Conservation (phyloP, 2,888 invertebrate species). For the Artemia sinica region DNA sequence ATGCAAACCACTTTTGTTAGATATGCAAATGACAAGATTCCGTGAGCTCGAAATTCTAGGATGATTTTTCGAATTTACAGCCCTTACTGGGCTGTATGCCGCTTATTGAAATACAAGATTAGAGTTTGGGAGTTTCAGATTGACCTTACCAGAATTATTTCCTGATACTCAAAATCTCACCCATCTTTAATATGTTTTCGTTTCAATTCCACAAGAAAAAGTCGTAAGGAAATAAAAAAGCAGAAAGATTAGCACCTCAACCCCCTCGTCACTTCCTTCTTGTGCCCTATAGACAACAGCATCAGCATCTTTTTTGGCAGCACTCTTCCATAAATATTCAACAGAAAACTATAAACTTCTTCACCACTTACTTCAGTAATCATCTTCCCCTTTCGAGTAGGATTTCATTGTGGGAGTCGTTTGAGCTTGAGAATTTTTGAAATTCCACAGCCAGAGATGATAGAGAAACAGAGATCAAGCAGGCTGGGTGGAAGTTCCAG, state of each 20-base stretch:
- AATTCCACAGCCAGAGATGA: slow-evolving; percentile 68
- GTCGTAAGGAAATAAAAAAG: too few species aligned
- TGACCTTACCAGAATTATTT: too few species aligned
- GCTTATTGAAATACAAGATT: too few species aligned
- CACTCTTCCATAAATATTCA: slow-evolving; percentile 88
- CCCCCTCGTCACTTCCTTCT: slow-evolving; percentile 24
- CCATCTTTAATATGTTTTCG: too few species aligned
- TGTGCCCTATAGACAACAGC: slow-evolving; percentile 22
- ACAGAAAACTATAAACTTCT: slow-evolving; percentile 51
- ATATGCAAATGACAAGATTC: too few species aligned
- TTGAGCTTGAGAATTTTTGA: slow-evolving; percentile 30
- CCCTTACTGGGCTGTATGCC: too few species aligned
- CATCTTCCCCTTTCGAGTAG: not conserved
- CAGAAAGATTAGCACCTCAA: slow-evolving; percentile 16
- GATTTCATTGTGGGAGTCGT: not conserved
- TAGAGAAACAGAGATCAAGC: slow-evolving; percentile 78
- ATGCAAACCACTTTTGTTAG: too few species aligned
- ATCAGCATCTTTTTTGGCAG: slow-evolving; percentile 46
- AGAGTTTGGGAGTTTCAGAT: too few species aligned
- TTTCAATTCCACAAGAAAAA: too few species aligned
- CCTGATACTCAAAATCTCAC: too few species aligned
- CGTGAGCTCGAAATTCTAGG: too few species aligned
- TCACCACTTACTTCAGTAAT: slow-evolving; percentile 27
- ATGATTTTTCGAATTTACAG: too few species aligned
- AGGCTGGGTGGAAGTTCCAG: slow-evolving; percentile 85